Base-by-base conservation (phyloP, 2,113 vertebrate species). In the Urocynchramus pylzowi region DNA sequence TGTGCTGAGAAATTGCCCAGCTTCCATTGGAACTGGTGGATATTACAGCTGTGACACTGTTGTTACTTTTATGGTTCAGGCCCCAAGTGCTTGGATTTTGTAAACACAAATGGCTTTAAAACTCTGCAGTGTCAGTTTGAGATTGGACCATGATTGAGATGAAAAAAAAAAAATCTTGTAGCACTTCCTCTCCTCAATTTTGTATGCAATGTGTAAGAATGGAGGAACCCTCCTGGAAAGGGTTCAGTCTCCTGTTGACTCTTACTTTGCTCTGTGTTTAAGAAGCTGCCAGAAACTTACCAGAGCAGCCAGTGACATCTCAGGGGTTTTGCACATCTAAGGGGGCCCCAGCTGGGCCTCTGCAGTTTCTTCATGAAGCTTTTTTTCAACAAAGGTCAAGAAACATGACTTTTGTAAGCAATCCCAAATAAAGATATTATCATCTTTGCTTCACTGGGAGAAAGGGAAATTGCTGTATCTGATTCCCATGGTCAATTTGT, bases 1-100 rank as follows among this genome's bases (percentile, higher is more conserved):
- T 84, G 24, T 86, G 44, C 75, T 89, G 79, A 96, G 84, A 95
- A 97, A 92, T 41, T 89, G 77, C 28, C 68, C 39, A 78, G 61
- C 57, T 95, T 95, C 44, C 63, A 76, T 42, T 93, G 33, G 37
- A 90, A 61, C 50, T 76, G 61, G 50, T 16, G 37, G 63, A 83
- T 73, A 86, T 44, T 77, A 63, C 7, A 83, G 28, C n/a, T 31
- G 33, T 37, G 54, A 79, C 57, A 65, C 6, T 6, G 42, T 41
- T 1, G 2, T 91, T 78, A n/a, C 20, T 87, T 86, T 59, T 31
- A 61, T 44, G 30, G 28, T 44, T 22, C 50, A 45, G 9, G 14
- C 5, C 6, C 9, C 31, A 44, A 16, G 23, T 30, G 16, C 49
- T 70, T 31, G 49, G 27, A 35, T 35, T 27, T 56, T 83, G 19